Base-by-base conservation (phyloP, 2,888 invertebrate species). In the Troides oblongomaculatus region DNA sequence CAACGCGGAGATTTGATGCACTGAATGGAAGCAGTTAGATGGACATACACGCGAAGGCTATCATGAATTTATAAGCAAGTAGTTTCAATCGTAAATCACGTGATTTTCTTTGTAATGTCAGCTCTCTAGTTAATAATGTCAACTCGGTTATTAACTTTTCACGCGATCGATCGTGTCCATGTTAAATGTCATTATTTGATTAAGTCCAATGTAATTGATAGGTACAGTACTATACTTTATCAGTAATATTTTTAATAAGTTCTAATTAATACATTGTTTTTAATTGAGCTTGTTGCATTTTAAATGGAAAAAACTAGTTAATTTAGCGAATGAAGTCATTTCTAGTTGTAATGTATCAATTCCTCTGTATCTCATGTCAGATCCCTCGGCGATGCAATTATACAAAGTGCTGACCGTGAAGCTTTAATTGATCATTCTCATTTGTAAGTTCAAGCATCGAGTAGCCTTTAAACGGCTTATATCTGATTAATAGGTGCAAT, bases 361-460 rank as follows among this genome's bases (percentile, higher is more conserved):
- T 53, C 53, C n/a, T 53, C n/a, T 53, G 4, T 53, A n/a, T n/a
- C 53, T n/a, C 53, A 18, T n/a, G n/a, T 53, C 53, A 6, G 53
- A 53, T 53, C 53, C 6, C 18, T 53, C 53, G 18, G 6, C 53
- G 3, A 53, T 53, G 53, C 53, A 53, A 5, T 30, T 18, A 39
- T 39, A 23, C 39, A 39, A 60, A 36, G 39, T 50, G 21, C 12
- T 23, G 56, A n/a, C 57, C 50, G 18, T 63, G 25, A 46, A 63
- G 50, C 63, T 17, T 60, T 36, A 36, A 53, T 53, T 53, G 53
- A 21, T 21, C 61, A n/a, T n/a, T 61, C 21, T 43, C n/a, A 61
- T 39, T 43, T 21, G 12, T 30, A 46, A 61, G 61, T 10, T 61
- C 61, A 61, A 61, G 61, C 21, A 61, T 61, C 43, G n/a, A n/a